These are phyloP conservation scores for Corbicula japonica DNA, from an alignment of 2,888 invertebrate species.

Conservation along the genomic window DNA sequence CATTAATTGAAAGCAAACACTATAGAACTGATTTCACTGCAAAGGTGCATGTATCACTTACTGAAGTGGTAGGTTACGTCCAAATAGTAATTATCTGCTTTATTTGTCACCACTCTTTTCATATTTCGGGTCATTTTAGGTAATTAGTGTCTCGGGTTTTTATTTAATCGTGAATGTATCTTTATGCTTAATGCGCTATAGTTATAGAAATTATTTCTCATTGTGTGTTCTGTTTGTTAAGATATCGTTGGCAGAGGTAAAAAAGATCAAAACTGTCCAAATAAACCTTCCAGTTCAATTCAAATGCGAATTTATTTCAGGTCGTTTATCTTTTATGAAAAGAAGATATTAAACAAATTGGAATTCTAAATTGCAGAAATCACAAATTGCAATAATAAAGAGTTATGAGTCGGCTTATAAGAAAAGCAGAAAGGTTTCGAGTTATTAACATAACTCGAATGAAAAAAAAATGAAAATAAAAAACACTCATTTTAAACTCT, in stretches of 20 bases:
- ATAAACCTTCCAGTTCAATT: background rate
- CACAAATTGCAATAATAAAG: background rate
- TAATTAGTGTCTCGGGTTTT: background rate
- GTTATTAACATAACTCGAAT: no score
- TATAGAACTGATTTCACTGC: no score
- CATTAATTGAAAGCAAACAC: background rate
- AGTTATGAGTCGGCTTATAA: background rate
- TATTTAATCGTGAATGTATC: constrained; percentile 10
- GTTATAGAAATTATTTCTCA: constrained; percentile 17
- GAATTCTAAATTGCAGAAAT: background rate
- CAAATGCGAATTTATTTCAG: background rate
- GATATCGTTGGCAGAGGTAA: background rate
- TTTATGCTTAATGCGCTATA: constrained; percentile 6
- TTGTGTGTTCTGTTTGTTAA: background rate
- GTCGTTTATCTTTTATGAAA: background rate
- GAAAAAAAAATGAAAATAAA: no score
- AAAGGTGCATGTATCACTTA: no score
- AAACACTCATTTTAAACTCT: no score
- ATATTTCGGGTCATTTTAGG: constrained; percentile 1
- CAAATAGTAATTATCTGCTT: constrained; percentile 23
- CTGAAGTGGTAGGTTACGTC: no score
- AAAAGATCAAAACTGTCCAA: background rate
- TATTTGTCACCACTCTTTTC: constrained; percentile 2
- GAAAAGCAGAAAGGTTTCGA: no score
- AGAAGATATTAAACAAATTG: background rate